Conservation (phyloP, 2,113 vertebrate species). For the Phasianus colchicus region DNA sequence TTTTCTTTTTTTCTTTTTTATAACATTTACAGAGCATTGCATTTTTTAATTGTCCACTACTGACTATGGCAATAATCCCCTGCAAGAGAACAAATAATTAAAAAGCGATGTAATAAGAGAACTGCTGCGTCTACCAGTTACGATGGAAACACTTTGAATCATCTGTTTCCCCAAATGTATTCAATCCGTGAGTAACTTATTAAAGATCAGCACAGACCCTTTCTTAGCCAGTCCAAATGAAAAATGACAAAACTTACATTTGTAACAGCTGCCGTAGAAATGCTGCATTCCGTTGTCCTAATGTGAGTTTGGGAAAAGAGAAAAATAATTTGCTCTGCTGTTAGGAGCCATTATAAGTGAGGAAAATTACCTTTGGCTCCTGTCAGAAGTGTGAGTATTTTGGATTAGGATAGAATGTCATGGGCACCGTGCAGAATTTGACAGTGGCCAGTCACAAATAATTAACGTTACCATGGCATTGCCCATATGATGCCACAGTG, state of each 20-base stretch:
- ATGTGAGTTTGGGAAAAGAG: not conserved
- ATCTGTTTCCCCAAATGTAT: conserved; percentile 24
- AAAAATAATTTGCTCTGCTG: conserved; percentile 12
- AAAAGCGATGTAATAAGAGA: not conserved
- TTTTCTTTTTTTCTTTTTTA: not conserved
- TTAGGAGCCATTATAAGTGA: conserved; percentile 1
- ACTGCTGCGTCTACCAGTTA: not conserved
- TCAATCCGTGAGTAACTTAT: conserved; percentile 24
- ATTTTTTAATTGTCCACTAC: not conserved
- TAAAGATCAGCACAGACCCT: not conserved
- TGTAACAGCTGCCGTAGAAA: not conserved
- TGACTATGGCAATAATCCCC: not conserved
- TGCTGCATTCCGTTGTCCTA: not conserved
- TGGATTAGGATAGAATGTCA: not conserved
- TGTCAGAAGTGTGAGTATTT: not conserved
- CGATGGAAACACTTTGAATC: conserved; percentile 33
- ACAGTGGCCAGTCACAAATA: conserved; percentile 39
- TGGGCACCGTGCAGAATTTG: not conserved
- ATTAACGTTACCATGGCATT: conserved; percentile 50
- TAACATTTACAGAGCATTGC: not conserved
- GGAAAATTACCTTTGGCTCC: conserved; percentile 17
- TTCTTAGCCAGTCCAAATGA: not conserved
- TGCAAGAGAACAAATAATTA: conserved; percentile 6
- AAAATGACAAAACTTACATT: not conserved
- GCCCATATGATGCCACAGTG: not conserved